Evolutionary conservation across 37 sponge, comb jelly and placozoan genomes (phyloP).

Genomic region (Beroe ovata): DNA sequence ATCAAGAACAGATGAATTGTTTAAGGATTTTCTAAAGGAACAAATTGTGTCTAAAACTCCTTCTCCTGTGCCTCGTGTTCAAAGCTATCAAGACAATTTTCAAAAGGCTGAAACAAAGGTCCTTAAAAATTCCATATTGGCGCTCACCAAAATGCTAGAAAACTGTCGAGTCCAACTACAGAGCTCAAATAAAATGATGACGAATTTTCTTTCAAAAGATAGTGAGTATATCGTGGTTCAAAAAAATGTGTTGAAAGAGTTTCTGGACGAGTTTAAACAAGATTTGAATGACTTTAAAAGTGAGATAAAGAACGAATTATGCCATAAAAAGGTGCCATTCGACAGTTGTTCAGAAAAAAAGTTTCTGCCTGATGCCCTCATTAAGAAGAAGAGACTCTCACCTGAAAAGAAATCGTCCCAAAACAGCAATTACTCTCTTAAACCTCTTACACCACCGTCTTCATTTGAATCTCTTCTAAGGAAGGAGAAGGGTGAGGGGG

Average conservation of each 20-base stretch:
- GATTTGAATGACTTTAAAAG: slow-evolving; percentile 19
- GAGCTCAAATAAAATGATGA: slow-evolving; percentile 7
- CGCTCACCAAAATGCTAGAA: background rate
- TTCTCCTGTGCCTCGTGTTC: slow-evolving; percentile 26
- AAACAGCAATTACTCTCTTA: background rate
- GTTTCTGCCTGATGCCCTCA: no score
- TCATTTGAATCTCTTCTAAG: slow-evolving; percentile 41
- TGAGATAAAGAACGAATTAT: background rate
- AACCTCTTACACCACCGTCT: slow-evolving; percentile 38
- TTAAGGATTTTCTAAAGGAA: slow-evolving; percentile 3
- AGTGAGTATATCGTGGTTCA: slow-evolving; percentile 39
- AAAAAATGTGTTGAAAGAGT: background rate
- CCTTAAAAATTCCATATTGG: background rate
- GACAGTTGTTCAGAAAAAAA: no score
- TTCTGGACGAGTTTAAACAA: slow-evolving; percentile 3
- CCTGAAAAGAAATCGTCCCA: slow-evolving; percentile 7
- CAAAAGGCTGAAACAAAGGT: background rate
- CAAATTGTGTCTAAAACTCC: slow-evolving; percentile 41
- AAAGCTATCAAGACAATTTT: slow-evolving; percentile 19
- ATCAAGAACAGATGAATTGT: slow-evolving; percentile 18
- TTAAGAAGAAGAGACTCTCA: background rate
- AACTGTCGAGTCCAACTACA: background rate
- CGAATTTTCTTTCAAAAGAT: background rate
- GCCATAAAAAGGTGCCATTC: no score
- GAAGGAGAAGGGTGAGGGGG: background rate